Evolutionary conservation across 2,797 vertebrate genomes (phyloP).

Genomic region (Acridotheres tristis): DNA sequence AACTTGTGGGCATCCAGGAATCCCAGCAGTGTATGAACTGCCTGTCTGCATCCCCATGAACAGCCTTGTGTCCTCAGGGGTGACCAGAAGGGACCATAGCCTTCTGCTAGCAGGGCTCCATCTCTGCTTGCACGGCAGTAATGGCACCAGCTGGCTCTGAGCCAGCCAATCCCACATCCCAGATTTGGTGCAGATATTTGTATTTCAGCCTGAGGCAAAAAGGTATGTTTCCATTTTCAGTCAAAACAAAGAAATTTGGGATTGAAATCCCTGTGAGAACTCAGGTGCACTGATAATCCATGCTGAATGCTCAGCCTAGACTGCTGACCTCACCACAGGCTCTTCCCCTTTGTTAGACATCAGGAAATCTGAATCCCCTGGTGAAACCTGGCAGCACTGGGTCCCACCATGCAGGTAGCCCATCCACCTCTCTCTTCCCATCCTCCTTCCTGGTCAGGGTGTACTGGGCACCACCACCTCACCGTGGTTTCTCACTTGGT

Average conservation of each 20-base stretch:
- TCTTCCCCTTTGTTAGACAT: not conserved
- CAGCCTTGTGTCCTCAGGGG: not conserved
- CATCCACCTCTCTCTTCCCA: not conserved
- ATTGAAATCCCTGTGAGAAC: not conserved
- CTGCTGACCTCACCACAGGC: not conserved
- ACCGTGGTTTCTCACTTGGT: accelerated
- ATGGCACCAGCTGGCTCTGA: not conserved
- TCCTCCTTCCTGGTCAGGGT: not conserved
- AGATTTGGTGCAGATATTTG: not conserved
- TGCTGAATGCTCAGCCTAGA: not conserved
- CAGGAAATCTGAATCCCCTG: not conserved
- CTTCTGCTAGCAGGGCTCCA: not conserved
- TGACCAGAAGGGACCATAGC: not conserved
- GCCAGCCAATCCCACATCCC: not conserved
- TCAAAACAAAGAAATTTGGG: not conserved
- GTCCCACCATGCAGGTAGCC: not conserved
- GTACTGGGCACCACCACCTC: not conserved
- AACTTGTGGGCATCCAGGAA: not conserved
- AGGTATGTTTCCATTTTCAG: not conserved
- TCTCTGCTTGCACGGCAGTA: not conserved
- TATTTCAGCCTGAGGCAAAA: not conserved
- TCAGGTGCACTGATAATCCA: accelerated
- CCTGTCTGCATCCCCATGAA: accelerated
- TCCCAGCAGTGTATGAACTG: not conserved
- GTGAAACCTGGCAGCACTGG: not conserved